Conservation (phyloP, 64 coral and sea anemone species). For the Montipora foliosa region DNA sequence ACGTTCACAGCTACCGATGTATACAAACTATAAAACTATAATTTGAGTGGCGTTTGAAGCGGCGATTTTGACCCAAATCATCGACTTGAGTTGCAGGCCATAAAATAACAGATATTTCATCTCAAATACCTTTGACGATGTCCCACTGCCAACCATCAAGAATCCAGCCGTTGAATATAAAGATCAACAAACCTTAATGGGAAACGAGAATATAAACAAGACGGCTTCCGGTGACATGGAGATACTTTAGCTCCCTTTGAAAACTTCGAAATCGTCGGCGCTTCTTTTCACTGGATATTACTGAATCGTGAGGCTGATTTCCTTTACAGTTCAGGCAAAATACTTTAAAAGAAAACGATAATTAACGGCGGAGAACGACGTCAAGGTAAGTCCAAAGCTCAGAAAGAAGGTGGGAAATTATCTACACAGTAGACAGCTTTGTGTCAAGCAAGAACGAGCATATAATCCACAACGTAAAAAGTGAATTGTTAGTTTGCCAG, state of each 20-base stretch:
- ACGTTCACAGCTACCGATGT: too few species aligned
- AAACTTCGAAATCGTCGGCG: background rate
- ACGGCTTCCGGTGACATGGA: constrained; percentile 17
- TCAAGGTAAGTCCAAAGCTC: background rate
- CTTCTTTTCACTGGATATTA: background rate
- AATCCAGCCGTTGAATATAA: background rate
- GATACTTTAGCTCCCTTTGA: background rate
- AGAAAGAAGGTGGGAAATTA: background rate
- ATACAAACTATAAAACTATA: too few species aligned
- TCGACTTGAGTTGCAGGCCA: background rate
- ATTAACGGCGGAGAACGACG: background rate
- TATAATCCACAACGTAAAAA: background rate
- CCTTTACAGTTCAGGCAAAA: background rate
- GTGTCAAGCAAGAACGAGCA: background rate
- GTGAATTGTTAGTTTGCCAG: background rate
- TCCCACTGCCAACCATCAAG: background rate
- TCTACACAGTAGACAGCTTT: background rate
- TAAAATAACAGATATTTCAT: background rate
- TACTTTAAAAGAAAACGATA: background rate
- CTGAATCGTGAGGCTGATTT: background rate
- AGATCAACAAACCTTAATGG: background rate
- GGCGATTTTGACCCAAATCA: too few species aligned
- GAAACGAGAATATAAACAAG: constrained; percentile 11
- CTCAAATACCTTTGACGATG: constrained; percentile 18
- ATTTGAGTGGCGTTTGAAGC: too few species aligned